Conservation (phyloP, 1,140 invertebrate species). For the Conus betulinus region DNA sequence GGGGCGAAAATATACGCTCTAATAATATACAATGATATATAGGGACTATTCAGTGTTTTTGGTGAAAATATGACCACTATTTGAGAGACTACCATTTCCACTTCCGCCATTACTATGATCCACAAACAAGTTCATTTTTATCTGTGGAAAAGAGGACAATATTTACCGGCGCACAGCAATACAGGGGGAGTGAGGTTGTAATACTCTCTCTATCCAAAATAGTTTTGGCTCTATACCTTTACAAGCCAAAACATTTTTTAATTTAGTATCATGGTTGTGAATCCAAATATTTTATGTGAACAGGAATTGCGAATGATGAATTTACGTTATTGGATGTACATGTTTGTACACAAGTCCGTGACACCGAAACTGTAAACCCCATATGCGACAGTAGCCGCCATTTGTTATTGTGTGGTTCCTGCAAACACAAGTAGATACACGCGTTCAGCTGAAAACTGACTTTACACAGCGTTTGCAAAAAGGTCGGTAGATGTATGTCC, state of each 20-base stretch:
- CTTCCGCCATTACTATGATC: too few relatives aligned
- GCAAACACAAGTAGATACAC: too few relatives aligned
- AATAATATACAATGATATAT: too few relatives aligned
- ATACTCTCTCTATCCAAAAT: too few relatives aligned
- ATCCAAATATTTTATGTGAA: not conserved
- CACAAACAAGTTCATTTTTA: too few relatives aligned
- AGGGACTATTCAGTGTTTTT: too few relatives aligned
- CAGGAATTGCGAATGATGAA: not conserved
- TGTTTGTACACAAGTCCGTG: not conserved
- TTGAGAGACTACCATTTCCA: too few relatives aligned
- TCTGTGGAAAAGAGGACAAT: not conserved
- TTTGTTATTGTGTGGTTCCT: not conserved
- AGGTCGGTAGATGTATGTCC: too few relatives aligned
- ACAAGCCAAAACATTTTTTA: not conserved
- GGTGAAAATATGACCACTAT: too few relatives aligned
- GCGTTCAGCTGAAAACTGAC: too few relatives aligned
- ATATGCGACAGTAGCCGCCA: not conserved
- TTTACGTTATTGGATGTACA: not conserved
- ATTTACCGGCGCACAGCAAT: not conserved
- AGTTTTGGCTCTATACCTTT: not conserved
- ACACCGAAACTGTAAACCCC: conserved; percentile 3
- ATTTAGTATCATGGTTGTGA: not conserved
- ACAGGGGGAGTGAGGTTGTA: not conserved
- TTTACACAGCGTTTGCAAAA: too few relatives aligned
- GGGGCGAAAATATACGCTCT: too few relatives aligned